phyloP scores from a whole-genome alignment of 2,888 invertebrate genomes.

The Calameuta pallipes region DNA sequence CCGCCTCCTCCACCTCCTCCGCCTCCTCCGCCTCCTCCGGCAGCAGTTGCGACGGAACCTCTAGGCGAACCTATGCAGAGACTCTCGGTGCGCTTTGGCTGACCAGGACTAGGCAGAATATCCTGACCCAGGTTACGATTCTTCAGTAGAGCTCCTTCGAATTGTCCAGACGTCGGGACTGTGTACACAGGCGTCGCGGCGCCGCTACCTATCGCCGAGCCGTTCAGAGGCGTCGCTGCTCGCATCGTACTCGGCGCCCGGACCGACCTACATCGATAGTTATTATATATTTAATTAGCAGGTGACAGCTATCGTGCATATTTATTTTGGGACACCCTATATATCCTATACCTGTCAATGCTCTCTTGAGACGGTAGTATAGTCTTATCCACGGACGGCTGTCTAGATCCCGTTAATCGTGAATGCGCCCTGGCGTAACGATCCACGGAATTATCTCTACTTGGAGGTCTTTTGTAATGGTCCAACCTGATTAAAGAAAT shows the following conservation, averaged over 20 bases:
- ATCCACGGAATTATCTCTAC: slow-evolving; percentile 88
- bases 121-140: slow-evolving; percentile 88
- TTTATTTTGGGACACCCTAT: not conserved
- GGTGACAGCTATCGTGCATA: not conserved
- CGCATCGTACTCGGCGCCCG: slow-evolving; percentile 69
- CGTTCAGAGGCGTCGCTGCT: slow-evolving; percentile 59
- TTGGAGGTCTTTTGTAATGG: slow-evolving; percentile 92
- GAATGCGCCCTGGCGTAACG: slow-evolving; percentile 79
- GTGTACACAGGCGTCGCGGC: slow-evolving; percentile 68
- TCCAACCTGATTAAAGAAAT: slow-evolving; percentile 76
- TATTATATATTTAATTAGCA: not conserved
- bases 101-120: slow-evolving; percentile 86
- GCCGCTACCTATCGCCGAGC: slow-evolving; percentile 68
- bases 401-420: slow-evolving; percentile 76
- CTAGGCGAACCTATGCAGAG: slow-evolving; percentile 77
- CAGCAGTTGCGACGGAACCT: slow-evolving; percentile 58
- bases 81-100: slow-evolving; percentile 92
- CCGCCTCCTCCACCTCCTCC: slow-evolving; percentile 67
- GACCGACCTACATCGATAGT: slow-evolving; percentile 55
- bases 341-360: slow-evolving; percentile 51
- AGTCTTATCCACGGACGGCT: slow-evolving; percentile 81
- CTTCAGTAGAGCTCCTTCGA: slow-evolving; percentile 85
- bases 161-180: slow-evolving; percentile 70
- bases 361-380: slow-evolving; percentile 54
- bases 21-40: slow-evolving; percentile 67